Percentiles rank a stretch among this genome's conserved stretches.
These are phyloP conservation scores for Oreochromis spilurus DNA, from an alignment of 2,113 vertebrate genomes.

Conservation along the genomic window DNA sequence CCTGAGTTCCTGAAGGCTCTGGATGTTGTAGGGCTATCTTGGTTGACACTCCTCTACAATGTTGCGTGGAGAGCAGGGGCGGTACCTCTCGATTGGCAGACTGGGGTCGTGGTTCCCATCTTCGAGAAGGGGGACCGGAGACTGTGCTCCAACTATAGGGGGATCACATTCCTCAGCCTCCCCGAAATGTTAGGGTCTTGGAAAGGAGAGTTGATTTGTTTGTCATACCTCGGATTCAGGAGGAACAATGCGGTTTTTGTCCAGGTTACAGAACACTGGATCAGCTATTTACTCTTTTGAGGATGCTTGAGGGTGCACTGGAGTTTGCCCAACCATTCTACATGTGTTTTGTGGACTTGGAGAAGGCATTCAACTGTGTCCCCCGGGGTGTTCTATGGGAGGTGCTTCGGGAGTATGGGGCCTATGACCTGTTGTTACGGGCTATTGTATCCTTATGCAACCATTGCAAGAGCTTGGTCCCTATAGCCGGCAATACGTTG, in stretches of 20 bases:
- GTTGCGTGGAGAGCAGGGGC: too few species aligned
- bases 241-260: not conserved
- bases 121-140: too few species aligned
- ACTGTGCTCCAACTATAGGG: not conserved
- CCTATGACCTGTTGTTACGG: not conserved
- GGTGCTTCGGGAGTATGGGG: not conserved
- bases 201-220: not conserved
- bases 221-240: not conserved
- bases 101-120: too few species aligned
- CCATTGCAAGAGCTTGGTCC: not conserved
- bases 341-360: not conserved
- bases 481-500: not conserved
- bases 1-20: too few species aligned
- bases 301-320: not conserved
- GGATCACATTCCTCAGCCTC: not conserved
- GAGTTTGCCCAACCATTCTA: not conserved
- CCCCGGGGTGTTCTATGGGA: not conserved
- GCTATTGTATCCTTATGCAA: not conserved
- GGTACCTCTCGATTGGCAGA: too few species aligned
- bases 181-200: accelerated
- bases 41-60: too few species aligned
- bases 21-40: too few species aligned
- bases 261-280: not conserved
- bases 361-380: not conserved
- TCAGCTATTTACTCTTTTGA: not conserved